Percentiles rank a stretch among this genome's conserved stretches.
These are phyloP conservation scores for Actinia equina DNA, from an alignment of 64 coral and sea anemone genomes.

Conservation along the genomic window DNA sequence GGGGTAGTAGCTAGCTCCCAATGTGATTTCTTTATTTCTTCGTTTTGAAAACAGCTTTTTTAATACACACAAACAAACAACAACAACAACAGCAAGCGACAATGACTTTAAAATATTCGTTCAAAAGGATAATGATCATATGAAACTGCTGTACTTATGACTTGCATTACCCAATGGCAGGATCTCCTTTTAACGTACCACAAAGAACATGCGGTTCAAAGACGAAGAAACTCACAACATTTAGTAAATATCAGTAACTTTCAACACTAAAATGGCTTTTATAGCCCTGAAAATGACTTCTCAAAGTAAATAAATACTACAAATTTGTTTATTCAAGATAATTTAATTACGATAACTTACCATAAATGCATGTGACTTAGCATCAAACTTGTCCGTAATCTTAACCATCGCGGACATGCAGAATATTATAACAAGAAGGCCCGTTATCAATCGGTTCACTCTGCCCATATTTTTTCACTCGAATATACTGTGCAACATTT, in stretches of 20 bases:
- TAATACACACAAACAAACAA: too few relatives aligned
- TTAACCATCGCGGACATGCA: conserved; percentile 27
- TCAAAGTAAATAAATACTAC: background rate
- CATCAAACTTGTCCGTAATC: conserved; percentile 4
- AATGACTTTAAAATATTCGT: too few relatives aligned
- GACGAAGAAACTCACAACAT: too few relatives aligned
- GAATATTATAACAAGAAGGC: conserved; percentile 31
- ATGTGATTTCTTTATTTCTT: too few relatives aligned
- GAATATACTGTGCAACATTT: background rate
- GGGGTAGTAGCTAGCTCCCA: too few relatives aligned
- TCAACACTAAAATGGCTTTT: background rate
- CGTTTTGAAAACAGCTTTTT: too few relatives aligned
- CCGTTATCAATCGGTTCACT: background rate
- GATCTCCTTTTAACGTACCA: too few relatives aligned
- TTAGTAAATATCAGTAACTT: background rate
- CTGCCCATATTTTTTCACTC: background rate
- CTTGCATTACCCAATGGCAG: too few relatives aligned
- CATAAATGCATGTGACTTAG: conserved; percentile 1
- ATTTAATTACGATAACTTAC: background rate
- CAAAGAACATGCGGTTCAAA: too few relatives aligned
- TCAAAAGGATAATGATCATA: too few relatives aligned
- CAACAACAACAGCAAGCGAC: too few relatives aligned
- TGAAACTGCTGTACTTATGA: too few relatives aligned
- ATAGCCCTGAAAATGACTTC: background rate
- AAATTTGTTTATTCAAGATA: background rate